Evolutionary conservation across 2,888 invertebrate species (phyloP).

Genomic region (Zootermopsis nevadensis): DNA sequence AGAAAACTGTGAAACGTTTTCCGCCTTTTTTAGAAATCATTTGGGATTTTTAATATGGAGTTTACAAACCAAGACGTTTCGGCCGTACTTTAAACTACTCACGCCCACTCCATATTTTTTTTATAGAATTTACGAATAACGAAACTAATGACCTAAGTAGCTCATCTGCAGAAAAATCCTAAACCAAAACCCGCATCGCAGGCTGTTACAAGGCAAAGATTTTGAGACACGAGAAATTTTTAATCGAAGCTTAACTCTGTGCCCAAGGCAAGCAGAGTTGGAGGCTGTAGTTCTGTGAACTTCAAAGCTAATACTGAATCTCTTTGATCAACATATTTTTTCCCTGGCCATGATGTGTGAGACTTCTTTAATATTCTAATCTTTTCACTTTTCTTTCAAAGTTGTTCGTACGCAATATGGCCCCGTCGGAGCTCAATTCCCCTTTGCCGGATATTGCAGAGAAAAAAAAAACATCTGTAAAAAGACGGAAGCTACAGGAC

Average conservation of each 20-base stretch:
- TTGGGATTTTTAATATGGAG: no score
- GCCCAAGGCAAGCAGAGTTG: not conserved
- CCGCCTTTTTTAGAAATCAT: no score
- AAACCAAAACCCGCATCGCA: no score
- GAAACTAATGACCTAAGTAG: no score
- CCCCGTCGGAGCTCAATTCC: not conserved
- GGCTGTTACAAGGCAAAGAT: no score
- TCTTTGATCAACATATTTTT: conserved; percentile 29
- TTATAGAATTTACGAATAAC: no score
- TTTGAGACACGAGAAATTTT: not conserved
- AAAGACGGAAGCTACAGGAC: not conserved
- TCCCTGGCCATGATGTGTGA: conserved; percentile 5
- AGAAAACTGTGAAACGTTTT: no score
- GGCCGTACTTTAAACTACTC: no score
- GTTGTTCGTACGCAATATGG: conserved; percentile 34
- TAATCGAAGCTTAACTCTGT: not conserved
- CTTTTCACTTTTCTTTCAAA: conserved; percentile 26
- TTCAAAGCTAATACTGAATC: not conserved
- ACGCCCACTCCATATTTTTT: no score
- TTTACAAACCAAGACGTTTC: no score
- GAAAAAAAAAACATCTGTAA: not conserved
- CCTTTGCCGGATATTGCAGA: not conserved
- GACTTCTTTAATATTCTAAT: conserved; percentile 32
- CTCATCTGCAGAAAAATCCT: no score
- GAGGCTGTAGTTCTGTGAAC: not conserved